These are phyloP conservation scores for Drosophila picticornis DNA, from an alignment of 2,888 invertebrate genomes.

Conservation along the genomic window DNA sequence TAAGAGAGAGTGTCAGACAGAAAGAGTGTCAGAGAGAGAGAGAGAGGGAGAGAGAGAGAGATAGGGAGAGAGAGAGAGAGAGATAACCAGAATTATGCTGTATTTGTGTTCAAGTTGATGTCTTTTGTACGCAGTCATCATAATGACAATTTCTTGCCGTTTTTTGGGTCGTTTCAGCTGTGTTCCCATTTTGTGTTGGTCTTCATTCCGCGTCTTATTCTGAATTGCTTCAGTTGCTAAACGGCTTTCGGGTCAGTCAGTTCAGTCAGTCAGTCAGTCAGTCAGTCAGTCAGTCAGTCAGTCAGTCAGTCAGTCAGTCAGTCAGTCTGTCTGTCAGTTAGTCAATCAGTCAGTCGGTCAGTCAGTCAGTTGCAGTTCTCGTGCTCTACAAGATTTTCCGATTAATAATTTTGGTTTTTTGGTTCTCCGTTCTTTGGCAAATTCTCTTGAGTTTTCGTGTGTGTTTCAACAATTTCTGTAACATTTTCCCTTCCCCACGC, in stretches of 20 bases:
- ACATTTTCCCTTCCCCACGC: neutral
- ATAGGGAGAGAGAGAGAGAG: neutral
- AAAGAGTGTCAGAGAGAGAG: neutral
- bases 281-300: conserved; percentile 19
- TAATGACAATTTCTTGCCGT: conserved; percentile 53
- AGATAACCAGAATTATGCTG: neutral
- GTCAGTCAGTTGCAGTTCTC: conserved; percentile 14
- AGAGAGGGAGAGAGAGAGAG: neutral
- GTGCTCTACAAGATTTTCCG: neutral
- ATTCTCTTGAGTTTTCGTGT: conserved; percentile 37
- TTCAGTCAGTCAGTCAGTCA: conserved; percentile 26
- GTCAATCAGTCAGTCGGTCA: conserved; percentile 16
- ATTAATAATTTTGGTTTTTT: conserved; percentile 16
- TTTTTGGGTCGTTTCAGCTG: conserved; percentile 44
- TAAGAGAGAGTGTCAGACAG: neutral
- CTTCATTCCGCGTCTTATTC: conserved; percentile 15
- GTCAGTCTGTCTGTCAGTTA: conserved; percentile 2
- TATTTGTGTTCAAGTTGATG: conserved; percentile 32
- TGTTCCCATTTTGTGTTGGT: conserved; percentile 41
- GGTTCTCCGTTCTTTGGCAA: conserved; percentile 52
- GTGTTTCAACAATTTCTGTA: neutral
- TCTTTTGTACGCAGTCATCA: conserved; percentile 51
- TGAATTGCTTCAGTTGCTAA: conserved; percentile 32
- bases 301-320: conserved; percentile 17
- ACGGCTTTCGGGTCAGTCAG: conserved; percentile 28